These are phyloP conservation scores for Archivesica marissinica DNA, from an alignment of 1,140 invertebrate species.

Conservation along the genomic window DNA sequence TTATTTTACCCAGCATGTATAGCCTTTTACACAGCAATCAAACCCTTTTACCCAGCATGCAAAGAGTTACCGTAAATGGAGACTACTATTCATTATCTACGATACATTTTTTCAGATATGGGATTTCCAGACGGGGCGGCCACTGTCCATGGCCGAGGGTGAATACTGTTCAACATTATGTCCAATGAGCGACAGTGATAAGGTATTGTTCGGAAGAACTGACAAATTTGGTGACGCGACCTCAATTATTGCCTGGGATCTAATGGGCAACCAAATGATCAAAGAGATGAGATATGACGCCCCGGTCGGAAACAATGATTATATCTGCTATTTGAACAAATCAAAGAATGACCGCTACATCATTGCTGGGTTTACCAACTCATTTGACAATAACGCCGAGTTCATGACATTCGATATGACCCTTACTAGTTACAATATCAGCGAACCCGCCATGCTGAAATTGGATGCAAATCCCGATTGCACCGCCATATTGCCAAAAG, in stretches of 20 bases:
- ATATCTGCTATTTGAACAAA: constrained; percentile 79
- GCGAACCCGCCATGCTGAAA: constrained; percentile 78
- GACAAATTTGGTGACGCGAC: constrained; percentile 83
- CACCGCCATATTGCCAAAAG: constrained; percentile 81
- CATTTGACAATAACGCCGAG: constrained; percentile 82
- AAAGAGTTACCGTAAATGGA: too few species aligned
- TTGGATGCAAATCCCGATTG: constrained; percentile 81
- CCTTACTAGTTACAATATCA: constrained; percentile 74
- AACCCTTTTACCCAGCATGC: too few species aligned
- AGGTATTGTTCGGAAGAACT: constrained; percentile 81
- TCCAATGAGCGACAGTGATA: constrained; percentile 80
- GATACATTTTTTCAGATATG: constrained; percentile 78
- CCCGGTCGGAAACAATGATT: constrained; percentile 82
- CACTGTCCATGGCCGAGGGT: constrained; percentile 79
- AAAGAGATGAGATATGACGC: constrained; percentile 81
- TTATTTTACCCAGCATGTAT: too few species aligned
- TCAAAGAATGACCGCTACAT: constrained; percentile 81
- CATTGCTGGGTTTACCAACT: constrained; percentile 82
- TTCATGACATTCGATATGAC: constrained; percentile 83
- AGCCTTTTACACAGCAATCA: too few species aligned
- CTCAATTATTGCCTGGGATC: constrained; percentile 81
- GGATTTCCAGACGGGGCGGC: constrained; percentile 82
- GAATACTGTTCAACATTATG: constrained; percentile 83
- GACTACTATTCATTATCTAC: too few species aligned
- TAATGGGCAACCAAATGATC: constrained; percentile 81